Conservation (phyloP, 2,888 invertebrate species). For the Tetragonula carbonaria region DNA sequence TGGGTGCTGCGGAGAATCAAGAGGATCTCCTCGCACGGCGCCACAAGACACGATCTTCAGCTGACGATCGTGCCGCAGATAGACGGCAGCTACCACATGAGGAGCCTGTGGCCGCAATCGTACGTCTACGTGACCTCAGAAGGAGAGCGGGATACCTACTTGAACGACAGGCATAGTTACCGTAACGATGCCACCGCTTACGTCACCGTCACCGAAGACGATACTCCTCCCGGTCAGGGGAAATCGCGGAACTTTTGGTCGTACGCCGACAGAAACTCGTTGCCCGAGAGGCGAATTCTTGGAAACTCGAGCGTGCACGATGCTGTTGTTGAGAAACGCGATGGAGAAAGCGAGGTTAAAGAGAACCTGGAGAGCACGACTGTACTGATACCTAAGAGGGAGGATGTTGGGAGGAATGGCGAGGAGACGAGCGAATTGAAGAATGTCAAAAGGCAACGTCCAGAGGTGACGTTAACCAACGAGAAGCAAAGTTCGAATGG, state of each 20-base stretch:
- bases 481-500: constrained; percentile 12
- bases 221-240: background rate
- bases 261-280: constrained; percentile 34
- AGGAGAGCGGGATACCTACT: constrained; percentile 27
- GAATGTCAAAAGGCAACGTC: constrained; percentile 16
- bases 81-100: constrained; percentile 65
- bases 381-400: background rate
- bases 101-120: constrained; percentile 61
- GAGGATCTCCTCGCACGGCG: constrained; percentile 43
- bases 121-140: constrained; percentile 69
- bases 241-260: constrained; percentile 27
- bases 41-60: constrained; percentile 71
- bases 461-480: background rate
- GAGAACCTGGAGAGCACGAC: background rate
- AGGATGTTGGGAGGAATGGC: background rate
- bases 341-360: background rate
- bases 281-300: background rate
- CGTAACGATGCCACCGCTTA: background rate
- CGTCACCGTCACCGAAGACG: constrained; percentile 27
- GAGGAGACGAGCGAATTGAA: background rate
- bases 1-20: constrained; percentile 71
- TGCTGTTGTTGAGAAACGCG: background rate
- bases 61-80: constrained; percentile 74
- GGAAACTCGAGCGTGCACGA: background rate
- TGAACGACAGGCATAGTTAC: constrained; percentile 9